Base-by-base conservation (phyloP, 2,888 invertebrate species). In the Elmis aenea region DNA sequence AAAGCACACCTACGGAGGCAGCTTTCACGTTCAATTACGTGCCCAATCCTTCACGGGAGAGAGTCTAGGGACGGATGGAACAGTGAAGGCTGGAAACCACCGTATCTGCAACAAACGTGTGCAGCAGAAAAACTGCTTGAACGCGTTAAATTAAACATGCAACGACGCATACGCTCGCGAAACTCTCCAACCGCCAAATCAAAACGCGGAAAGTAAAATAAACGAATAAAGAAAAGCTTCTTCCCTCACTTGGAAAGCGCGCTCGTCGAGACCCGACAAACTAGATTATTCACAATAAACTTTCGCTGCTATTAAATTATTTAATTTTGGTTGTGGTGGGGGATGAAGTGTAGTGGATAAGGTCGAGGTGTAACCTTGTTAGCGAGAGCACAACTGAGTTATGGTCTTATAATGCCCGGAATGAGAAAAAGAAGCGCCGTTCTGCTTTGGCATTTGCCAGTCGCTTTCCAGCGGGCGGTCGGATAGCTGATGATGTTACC, bases 261-360 rank as follows among this genome's bases (percentile, higher is more conserved):
- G 31, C 36, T 35, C 38, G 42, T n/a, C 41, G 46, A 40, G 44
- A 45, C 54, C 53, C 55, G 45, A 50, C 58, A 66, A 68, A 69
- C 66, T 62, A 65, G 68, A 69, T 69, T 70, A 70, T 70, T 68
- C 69, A 67, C 68, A 69, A 69, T 70, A 69, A 68, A 69, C 68
- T 69, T 69, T 68, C 67, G 63, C 65, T 61, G 61, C 62, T 69
- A 70, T 69, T 69, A 69, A 69, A 68, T 70, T 68, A 69, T 69
- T 69, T 69, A 69, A 69, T 69, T 69, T 68, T 63, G 62, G 61
- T 55, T 55, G 56, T 54, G 55, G 58, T 52, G 57, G 61, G 58
- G 60, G 55, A 47, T 47, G 55, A 44, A 51, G 52, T 55, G 58
- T 57, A 59, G 61, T 61, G 59, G 58, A 61, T 62, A 64, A 64